Base-by-base conservation (phyloP, 53 echinoderm and acorn worm species). In the Henricia sp. region DNA sequence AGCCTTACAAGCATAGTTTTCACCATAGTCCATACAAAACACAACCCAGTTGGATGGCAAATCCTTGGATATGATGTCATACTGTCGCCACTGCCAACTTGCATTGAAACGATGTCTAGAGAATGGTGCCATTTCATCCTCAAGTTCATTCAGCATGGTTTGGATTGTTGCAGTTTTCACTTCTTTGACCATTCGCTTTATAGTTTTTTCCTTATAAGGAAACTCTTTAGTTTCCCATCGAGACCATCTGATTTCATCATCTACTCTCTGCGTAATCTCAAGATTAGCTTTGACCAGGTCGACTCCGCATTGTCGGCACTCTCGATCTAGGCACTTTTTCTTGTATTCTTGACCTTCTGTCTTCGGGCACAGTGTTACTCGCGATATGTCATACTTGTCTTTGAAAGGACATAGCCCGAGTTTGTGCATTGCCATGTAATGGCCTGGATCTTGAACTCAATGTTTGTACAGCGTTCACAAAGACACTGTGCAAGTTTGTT, bases 381-480 rank as follows among this genome's bases (percentile, higher is more conserved):
- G 44, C 6, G 44, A 44, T 44, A 44, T 13, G 44, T 44, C 6
- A 44, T 44, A 44, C 44, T 44, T 44, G 13, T 44, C 44, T 44
- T 6, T 6, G 44, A 44, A 82, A 14, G 82, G 25, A 66, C 64
- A 82, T n/a, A 34, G 67, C n/a, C 82, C 50, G 29, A 82, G 82
- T 23, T 65, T 42, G 65, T 82, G 82, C 27, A 29, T 19, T 63
- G 82, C 62, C 65, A 63, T 64, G 50, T 28, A 82, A n/a, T n/a
- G n/a, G n/a, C n/a, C n/a, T n/a, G n/a, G 27, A 82, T 25, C 48
- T 82, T 82, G 29, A 82, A 82, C 64, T 82, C 68, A 6, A 82
- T 50, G 28, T 82, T 82, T 28, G 50, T 82, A 25, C 82, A 82
- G 66, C 50, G 52, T 52, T 83, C 83, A 33, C 83, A 83, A 32